A percentile compares a stretch with the other conserved stretches of the same genome.
These are phyloP conservation scores for Saccostrea cuccullata DNA, from an alignment of 1,140 invertebrate genomes.

Conservation along the genomic window DNA sequence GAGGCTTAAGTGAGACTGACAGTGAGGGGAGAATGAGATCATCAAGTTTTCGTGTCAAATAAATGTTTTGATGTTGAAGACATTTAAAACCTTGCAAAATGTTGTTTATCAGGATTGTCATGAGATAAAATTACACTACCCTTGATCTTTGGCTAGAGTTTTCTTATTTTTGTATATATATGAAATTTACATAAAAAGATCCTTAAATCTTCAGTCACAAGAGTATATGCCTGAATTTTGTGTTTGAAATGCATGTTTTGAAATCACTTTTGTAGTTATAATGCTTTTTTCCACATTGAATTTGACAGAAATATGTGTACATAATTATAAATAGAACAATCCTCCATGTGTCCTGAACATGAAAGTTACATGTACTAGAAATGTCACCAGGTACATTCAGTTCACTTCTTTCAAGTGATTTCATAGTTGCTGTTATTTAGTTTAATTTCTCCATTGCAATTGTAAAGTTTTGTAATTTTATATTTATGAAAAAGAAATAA, in stretches of 20 bases:
- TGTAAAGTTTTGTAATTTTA: background rate
- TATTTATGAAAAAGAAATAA: background rate
- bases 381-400: background rate
- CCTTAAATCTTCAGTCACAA: background rate
- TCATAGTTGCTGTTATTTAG: background rate
- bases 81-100: slow-evolving; percentile 36
- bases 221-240: background rate
- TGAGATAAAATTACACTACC: slow-evolving; percentile 9
- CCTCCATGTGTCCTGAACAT: background rate
- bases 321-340: background rate
- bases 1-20: background rate
- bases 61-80: slow-evolving; percentile 34
- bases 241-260: background rate
- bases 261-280: background rate
- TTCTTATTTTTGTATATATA: background rate
- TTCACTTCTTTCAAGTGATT: background rate
- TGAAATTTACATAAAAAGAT: background rate
- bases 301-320: background rate
- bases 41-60: slow-evolving; percentile 9
- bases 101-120: slow-evolving; percentile 7
- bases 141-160: background rate
- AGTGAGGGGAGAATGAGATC: background rate
- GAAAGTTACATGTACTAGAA: background rate
- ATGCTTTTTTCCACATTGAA: background rate
- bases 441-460: background rate